Conservation (phyloP, 2,113 vertebrate genomes). For the Saguinus imperator region DNA sequence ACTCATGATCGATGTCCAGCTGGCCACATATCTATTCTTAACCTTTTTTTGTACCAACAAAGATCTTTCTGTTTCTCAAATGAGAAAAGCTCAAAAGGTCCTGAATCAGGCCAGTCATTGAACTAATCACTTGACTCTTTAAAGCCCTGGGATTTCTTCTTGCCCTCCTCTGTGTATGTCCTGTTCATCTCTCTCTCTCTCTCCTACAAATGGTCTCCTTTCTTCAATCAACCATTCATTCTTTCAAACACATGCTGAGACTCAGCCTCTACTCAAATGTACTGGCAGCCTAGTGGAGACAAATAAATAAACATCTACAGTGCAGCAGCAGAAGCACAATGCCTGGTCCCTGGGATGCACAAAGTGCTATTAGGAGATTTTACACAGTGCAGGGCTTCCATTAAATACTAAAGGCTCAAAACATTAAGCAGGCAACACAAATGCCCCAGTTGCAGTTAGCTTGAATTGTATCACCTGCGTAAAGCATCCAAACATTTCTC, state of each 20-base stretch:
- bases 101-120: conserved; percentile 56
- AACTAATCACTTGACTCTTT: neutral
- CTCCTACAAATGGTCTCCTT: neutral
- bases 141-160: neutral
- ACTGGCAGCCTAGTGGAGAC: neutral
- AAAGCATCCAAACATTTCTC: neutral
- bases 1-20: neutral
- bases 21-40: conserved; percentile 28
- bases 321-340: neutral
- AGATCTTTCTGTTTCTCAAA: conserved; percentile 60
- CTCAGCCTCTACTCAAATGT: neutral
- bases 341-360: no score
- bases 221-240: conserved; percentile 20
- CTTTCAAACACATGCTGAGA: neutral
- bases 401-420: neutral
- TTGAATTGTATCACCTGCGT: neutral
- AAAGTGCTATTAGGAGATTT: neutral
- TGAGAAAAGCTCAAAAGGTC: neutral
- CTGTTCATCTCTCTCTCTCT: neutral
- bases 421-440: neutral
- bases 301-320: neutral
- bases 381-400: neutral
- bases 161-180: neutral
- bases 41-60: conserved; percentile 44
- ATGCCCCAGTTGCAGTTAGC: rapidly evolving